Conservation (phyloP, 2,113 vertebrate genomes). For the Albula goreensis region DNA sequence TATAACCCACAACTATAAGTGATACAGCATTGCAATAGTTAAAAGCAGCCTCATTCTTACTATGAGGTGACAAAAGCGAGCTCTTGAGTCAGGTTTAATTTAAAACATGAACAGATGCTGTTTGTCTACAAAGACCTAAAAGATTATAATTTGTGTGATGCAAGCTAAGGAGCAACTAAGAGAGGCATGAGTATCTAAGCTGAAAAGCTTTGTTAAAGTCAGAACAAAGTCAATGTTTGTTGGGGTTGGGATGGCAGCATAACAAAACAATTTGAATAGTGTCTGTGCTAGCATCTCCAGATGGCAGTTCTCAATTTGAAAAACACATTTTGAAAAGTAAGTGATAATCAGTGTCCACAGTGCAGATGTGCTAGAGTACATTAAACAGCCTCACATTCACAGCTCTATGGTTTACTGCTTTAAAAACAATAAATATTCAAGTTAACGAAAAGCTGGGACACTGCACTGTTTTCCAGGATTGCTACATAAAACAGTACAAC, state of each 20-base stretch:
- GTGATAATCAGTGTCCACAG: neutral
- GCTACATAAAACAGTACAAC: no score
- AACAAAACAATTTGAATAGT: neutral
- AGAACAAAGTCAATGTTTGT: conserved; percentile 4
- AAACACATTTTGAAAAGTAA: neutral
- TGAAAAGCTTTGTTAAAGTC: neutral
- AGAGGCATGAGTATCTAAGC: neutral
- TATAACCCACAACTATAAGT: no score
- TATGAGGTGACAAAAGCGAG: neutral
- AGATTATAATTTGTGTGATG: conserved; percentile 16
- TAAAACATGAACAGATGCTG: conserved; percentile 35
- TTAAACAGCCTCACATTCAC: neutral
- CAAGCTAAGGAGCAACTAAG: conserved; percentile 26
- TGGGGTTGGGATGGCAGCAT: neutral
- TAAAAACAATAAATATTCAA: neutral
- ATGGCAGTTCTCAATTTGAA: conserved; percentile 20
- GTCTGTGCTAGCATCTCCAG: neutral
- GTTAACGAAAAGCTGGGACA: neutral
- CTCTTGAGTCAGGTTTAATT: conserved; percentile 1
- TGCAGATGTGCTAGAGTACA: neutral
- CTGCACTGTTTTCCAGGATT: neutral
- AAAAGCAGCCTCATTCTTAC: neutral
- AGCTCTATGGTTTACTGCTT: neutral
- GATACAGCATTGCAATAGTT: neutral
- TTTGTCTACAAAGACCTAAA: conserved; percentile 20